These are phyloP conservation scores for Vanessa cardui DNA, from an alignment of 2,888 invertebrate species.

Conservation along the genomic window DNA sequence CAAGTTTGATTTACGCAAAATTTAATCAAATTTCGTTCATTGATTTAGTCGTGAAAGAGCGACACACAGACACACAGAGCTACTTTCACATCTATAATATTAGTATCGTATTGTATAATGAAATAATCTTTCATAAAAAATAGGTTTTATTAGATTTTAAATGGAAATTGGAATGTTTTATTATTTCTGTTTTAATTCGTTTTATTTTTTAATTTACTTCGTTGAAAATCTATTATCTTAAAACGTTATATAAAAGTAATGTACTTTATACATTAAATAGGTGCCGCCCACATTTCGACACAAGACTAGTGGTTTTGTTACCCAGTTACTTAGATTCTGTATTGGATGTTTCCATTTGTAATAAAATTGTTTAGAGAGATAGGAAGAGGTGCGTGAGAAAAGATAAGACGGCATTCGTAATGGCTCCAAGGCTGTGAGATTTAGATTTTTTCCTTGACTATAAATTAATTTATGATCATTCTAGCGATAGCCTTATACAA, in stretches of 20 bases:
- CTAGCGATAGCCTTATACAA: slow-evolving; percentile 27
- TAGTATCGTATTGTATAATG: too few relatives aligned
- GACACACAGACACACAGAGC: too few relatives aligned
- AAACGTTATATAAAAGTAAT: slow-evolving; percentile 24
- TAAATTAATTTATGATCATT: slow-evolving; percentile 52
- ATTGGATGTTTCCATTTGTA: slow-evolving; percentile 43
- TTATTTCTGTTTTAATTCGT: too few relatives aligned
- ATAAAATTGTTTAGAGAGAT: slow-evolving; percentile 44
- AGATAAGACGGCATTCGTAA: slow-evolving; percentile 45
- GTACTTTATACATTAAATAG: slow-evolving; percentile 25
- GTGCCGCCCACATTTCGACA: slow-evolving; percentile 32
- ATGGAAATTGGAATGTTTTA: too few relatives aligned
- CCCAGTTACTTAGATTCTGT: slow-evolving; percentile 22
- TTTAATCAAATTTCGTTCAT: too few relatives aligned
- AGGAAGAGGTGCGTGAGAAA: slow-evolving; percentile 63
- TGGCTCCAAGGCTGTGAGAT: slow-evolving; percentile 58
- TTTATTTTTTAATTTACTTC: too few relatives aligned
- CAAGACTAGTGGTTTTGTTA: slow-evolving; percentile 20
- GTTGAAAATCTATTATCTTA: not conserved
- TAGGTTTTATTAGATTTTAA: too few relatives aligned
- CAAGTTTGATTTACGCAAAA: too few relatives aligned
- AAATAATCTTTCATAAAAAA: too few relatives aligned
- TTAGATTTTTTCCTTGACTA: slow-evolving; percentile 55
- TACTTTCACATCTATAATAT: too few relatives aligned
- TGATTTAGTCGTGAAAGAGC: too few relatives aligned